These are phyloP conservation scores for Galerucella pusilla DNA, from an alignment of 2,888 invertebrate species.

Conservation along the genomic window DNA sequence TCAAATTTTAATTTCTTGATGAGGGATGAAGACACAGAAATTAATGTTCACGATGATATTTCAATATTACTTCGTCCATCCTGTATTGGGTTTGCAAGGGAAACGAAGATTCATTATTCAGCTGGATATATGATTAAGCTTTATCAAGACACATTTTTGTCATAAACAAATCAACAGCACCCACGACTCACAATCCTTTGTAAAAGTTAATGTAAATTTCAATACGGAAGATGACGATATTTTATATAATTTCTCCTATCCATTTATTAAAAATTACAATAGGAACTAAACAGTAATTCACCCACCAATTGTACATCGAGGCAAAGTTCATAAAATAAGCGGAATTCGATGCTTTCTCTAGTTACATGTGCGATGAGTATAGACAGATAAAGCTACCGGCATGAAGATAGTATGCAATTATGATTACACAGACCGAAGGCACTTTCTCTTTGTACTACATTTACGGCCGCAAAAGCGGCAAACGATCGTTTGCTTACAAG, in stretches of 20 bases:
- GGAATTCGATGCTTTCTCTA: constrained; percentile 47
- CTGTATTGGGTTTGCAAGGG: too few relatives aligned
- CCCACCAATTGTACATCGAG: constrained; percentile 40
- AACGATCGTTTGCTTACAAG: constrained; percentile 43
- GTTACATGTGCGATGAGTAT: constrained; percentile 40
- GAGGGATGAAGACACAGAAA: too few relatives aligned
- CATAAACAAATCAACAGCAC: too few relatives aligned
- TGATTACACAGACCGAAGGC: constrained; percentile 36
- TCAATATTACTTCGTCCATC: too few relatives aligned
- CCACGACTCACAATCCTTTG: too few relatives aligned
- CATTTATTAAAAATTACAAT: constrained; percentile 6
- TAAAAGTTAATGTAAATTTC: too few relatives aligned
- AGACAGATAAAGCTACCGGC: constrained; percentile 42
- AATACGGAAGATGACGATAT: neutral
- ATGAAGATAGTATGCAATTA: constrained; percentile 37
- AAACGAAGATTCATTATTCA: too few relatives aligned
- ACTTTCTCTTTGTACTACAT: constrained; percentile 47
- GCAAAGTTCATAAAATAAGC: constrained; percentile 32
- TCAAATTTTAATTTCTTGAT: too few relatives aligned
- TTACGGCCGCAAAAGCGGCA: constrained; percentile 36
- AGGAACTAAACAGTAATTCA: constrained; percentile 12
- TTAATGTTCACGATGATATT: too few relatives aligned
- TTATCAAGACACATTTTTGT: too few relatives aligned
- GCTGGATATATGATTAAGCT: too few relatives aligned
- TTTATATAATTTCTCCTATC: constrained; percentile 11